Percentiles rank a stretch among this genome's conserved stretches.
phyloP scores from a whole-genome alignment of 2,113 vertebrate species.

The Planiliza haematocheilus region DNA sequence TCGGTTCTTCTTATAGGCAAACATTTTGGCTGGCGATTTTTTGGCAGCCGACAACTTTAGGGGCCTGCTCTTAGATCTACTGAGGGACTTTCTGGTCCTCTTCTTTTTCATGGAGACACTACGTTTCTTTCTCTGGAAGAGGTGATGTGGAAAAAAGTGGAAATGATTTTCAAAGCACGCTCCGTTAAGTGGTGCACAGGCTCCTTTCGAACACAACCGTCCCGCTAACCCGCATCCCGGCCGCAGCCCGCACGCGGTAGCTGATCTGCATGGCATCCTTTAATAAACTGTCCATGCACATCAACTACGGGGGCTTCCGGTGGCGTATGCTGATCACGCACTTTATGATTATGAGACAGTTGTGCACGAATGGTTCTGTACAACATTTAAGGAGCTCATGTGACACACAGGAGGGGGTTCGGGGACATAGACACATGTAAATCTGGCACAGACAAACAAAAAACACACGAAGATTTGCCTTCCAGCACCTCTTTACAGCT shows the following conservation, averaged over 20 bases:
- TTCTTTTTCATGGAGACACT: constrained; percentile 90
- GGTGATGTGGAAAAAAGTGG: constrained; percentile 67
- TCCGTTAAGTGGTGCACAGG: constrained; percentile 16
- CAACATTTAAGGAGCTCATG: constrained; percentile 46
- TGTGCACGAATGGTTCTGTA: constrained; percentile 15
- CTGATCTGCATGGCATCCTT: neutral
- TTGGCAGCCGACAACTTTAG: constrained; percentile 88
- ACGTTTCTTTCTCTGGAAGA: constrained; percentile 95
- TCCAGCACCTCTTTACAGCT: constrained; percentile 55
- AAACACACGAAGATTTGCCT: constrained; percentile 52
- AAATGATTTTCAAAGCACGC: constrained; percentile 47
- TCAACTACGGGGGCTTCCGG: constrained; percentile 16
- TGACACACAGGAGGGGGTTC: constrained; percentile 47
- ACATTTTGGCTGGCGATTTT: constrained; percentile 89
- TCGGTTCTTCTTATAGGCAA: constrained; percentile 92
- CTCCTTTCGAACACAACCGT: constrained; percentile 4
- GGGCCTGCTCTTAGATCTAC: constrained; percentile 90
- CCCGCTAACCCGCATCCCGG: neutral
- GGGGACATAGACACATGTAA: constrained; percentile 13
- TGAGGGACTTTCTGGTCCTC: constrained; percentile 89
- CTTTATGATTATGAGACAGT: neutral
- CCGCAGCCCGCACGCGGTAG: constrained; percentile 4
- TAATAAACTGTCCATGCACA: constrained; percentile 4
- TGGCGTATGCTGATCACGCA: neutral
- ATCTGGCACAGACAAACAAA: constrained; percentile 31